phyloP scores from a whole-genome alignment of 2,797 vertebrate genomes.

The Eupleurogrammus muticus region DNA sequence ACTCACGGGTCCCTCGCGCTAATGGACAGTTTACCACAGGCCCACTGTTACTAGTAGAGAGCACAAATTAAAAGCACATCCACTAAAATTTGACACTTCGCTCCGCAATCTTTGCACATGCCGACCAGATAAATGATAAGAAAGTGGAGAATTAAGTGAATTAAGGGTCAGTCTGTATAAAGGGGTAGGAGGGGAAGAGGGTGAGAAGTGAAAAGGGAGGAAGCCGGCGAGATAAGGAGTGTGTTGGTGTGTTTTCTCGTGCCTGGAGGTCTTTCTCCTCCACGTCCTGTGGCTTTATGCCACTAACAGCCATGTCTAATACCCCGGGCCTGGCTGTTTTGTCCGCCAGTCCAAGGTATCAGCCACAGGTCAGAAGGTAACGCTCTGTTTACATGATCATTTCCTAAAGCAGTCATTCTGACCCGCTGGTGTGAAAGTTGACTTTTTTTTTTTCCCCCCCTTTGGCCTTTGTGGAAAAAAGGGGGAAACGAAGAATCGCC shows the following conservation, averaged over 20 bases:
- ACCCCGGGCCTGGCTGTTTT: conserved; percentile 87
- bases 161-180: background rate
- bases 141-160: background rate
- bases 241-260: conserved; percentile 65
- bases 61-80: background rate
- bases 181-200: conserved; percentile 4
- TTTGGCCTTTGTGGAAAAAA: conserved; percentile 80
- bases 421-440: conserved; percentile 90
- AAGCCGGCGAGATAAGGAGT: conserved; percentile 5
- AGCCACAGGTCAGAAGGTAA: conserved; percentile 96
- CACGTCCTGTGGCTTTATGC: conserved; percentile 83
- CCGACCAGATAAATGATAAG: background rate
- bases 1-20: conserved; percentile 37
- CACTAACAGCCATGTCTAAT: conserved; percentile 95
- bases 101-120: background rate
- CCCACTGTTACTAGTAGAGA: conserved; percentile 2
- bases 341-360: conserved; percentile 89
- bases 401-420: conserved; percentile 93
- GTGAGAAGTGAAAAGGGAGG: conserved; percentile 3
- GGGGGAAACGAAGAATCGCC: conserved; percentile 83
- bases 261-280: conserved; percentile 78
- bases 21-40: conserved; percentile 26
- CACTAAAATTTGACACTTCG: background rate
- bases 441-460: conserved; percentile 90
- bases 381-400: conserved; percentile 93